Conservation (phyloP, 2,888 invertebrate genomes). For the Drosophila borborema region DNA sequence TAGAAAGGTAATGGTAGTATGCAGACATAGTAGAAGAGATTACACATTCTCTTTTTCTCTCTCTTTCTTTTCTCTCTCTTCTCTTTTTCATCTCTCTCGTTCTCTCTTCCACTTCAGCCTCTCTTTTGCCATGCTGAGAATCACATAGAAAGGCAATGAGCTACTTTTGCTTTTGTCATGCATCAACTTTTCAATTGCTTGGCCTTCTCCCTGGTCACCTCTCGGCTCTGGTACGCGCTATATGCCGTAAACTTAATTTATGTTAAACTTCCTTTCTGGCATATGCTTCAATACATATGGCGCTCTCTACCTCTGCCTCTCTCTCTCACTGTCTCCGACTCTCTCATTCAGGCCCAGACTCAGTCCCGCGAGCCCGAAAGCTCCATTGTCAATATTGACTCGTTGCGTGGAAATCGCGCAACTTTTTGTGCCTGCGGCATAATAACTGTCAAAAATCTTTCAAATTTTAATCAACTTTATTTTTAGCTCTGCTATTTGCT, state of each 20-base stretch:
- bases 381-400: slow-evolving; percentile 72
- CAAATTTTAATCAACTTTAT: slow-evolving; percentile 81
- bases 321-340: no score
- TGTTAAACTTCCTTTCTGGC: not conserved
- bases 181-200: slow-evolving; percentile 3
- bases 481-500: slow-evolving; percentile 61
- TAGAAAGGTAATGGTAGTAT: no score
- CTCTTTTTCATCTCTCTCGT: no score
- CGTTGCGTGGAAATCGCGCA: slow-evolving; percentile 60
- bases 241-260: not conserved
- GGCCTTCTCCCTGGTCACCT: not conserved
- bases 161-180: not conserved
- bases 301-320: no score
- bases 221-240: not conserved
- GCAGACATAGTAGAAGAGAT: no score
- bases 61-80: no score
- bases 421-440: slow-evolving; percentile 67
- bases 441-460: slow-evolving; percentile 81
- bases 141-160: not conserved
- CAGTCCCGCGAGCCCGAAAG: slow-evolving; percentile 26
- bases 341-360: not conserved
- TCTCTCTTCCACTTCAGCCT: no score
- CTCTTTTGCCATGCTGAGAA: not conserved
- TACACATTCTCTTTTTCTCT: no score
- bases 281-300: slow-evolving; percentile 1